Evolutionary conservation across 2,888 invertebrate genomes (phyloP).

Genomic region (Patella ulyssiponensis): DNA sequence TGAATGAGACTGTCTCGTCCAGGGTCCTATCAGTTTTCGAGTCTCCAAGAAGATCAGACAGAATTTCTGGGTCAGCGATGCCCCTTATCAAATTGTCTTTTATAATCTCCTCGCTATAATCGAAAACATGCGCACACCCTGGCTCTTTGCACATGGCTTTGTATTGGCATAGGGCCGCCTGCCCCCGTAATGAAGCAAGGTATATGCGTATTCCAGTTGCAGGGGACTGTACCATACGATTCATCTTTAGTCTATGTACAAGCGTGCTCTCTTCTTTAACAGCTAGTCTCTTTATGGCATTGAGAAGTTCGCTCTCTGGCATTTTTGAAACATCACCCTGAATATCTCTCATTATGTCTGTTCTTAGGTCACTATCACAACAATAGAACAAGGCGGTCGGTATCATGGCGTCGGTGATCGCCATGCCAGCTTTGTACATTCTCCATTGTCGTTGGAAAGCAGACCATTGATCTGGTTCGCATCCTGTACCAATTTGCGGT

Average conservation of each 20-base stretch:
- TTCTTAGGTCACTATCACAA: background rate
- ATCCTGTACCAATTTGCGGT: too few relatives aligned
- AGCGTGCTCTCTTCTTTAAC: background rate
- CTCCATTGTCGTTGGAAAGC: too few relatives aligned
- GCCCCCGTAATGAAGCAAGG: background rate
- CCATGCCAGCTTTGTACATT: too few relatives aligned
- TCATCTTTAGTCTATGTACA: background rate
- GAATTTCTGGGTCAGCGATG: constrained; percentile 30
- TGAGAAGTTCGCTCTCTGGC: too few relatives aligned
- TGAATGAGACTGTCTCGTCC: too few relatives aligned
- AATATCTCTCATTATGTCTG: background rate
- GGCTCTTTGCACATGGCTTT: constrained; percentile 25
- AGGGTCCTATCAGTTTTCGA: constrained; percentile 30
- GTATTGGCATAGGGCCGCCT: background rate
- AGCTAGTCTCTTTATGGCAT: background rate
- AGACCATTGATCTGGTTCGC: too few relatives aligned
- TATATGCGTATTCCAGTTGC: background rate
- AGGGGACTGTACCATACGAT: background rate
- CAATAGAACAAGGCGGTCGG: background rate
- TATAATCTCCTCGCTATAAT: constrained; percentile 36
- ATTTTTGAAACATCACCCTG: background rate
- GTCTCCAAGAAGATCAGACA: constrained; percentile 31
- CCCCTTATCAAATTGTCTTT: constrained; percentile 34
- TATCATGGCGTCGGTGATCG: too few relatives aligned
- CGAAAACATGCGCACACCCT: constrained; percentile 26